Evolutionary conservation across 92 coral and sea anemone species (phyloP).

Genomic region (Phenganax subtilis): DNA sequence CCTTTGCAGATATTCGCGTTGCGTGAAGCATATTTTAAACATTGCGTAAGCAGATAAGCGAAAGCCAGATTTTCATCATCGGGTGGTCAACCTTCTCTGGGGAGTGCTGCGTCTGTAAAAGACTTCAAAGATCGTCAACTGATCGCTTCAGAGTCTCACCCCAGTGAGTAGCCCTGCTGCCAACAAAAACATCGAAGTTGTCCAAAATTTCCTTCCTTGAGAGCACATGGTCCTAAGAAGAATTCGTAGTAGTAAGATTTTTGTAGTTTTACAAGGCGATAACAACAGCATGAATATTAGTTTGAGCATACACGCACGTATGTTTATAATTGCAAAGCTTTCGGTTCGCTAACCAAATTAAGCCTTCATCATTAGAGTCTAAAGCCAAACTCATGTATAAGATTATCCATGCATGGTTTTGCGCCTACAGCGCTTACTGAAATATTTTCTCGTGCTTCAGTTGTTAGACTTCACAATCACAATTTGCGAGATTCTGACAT

Average conservation of each 20-base stretch:
- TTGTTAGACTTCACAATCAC: too few species aligned
- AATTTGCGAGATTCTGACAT: too few species aligned
- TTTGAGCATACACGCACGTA: too few species aligned
- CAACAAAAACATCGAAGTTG: conserved; percentile 64
- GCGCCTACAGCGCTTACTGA: too few species aligned
- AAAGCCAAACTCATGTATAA: too few species aligned
- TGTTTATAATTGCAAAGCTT: too few species aligned
- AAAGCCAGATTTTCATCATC: not conserved
- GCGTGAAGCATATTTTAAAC: not conserved
- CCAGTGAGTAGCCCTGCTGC: conserved; percentile 80
- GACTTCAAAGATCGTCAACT: conserved; percentile 64
- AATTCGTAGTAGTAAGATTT: not conserved
- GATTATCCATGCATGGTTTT: too few species aligned
- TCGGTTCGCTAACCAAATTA: too few species aligned
- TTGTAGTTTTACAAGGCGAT: too few species aligned
- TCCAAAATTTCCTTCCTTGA: conserved; percentile 68
- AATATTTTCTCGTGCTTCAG: too few species aligned
- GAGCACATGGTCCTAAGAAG: conserved; percentile 58
- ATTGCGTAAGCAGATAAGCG: conserved; percentile 4
- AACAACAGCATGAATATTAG: too few species aligned
- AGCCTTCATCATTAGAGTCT: too few species aligned
- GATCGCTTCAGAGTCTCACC: conserved; percentile 66
- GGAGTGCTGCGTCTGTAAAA: not conserved
- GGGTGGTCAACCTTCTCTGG: not conserved
- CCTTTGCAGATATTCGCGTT: not conserved